phyloP scores from a whole-genome alignment of 2,113 vertebrate species.

The Silurus glanis region DNA sequence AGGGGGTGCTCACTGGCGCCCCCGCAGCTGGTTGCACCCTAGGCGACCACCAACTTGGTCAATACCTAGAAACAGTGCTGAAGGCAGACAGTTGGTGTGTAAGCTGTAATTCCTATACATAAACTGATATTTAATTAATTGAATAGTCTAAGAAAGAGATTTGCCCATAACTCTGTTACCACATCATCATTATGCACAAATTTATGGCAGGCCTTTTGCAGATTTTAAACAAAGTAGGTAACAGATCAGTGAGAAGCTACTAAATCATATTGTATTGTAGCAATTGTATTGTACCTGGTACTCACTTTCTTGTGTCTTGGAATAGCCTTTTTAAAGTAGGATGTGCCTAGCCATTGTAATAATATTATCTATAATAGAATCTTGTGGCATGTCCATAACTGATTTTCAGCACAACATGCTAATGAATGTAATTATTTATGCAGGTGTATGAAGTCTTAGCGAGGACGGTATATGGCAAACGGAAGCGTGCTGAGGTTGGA shows the following conservation, averaged over 20 bases:
- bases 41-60: too few relatives aligned
- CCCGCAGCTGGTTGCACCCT: too few relatives aligned
- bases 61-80: too few relatives aligned
- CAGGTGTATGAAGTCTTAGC: constrained; percentile 80
- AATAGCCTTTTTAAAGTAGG: not conserved
- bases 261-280: not conserved
- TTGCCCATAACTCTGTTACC: not conserved
- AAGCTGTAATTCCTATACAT: not conserved
- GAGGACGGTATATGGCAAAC: constrained; percentile 70
- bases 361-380: not conserved
- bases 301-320: not conserved
- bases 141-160: not conserved
- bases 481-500: constrained; percentile 74
- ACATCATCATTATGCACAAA: not conserved
- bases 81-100: not conserved
- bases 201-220: not conserved
- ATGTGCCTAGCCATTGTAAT: not conserved
- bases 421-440: not conserved
- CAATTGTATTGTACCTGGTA: not conserved
- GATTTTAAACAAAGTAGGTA: not conserved
- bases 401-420: not conserved
- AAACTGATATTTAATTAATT: not conserved
- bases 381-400: not conserved
- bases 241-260: not conserved
- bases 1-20: too few relatives aligned